A percentile compares a stretch with the other conserved stretches of the same genome.
Evolutionary conservation across 2,113 vertebrate genomes (phyloP).

Genomic region (Penelope pileata): DNA sequence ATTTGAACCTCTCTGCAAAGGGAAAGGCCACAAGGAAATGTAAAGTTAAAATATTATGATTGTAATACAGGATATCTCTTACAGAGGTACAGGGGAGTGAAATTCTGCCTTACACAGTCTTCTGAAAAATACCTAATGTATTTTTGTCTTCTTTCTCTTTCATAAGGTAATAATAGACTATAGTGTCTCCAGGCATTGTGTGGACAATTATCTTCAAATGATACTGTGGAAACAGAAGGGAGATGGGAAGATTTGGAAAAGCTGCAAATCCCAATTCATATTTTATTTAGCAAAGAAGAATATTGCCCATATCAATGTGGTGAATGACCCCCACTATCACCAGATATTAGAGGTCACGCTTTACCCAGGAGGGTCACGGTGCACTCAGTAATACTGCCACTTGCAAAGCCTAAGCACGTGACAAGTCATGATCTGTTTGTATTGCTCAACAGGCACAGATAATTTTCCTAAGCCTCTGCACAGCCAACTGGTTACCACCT

Average conservation of each 20-base stretch:
- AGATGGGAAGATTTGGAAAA: background rate
- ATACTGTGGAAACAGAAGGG: background rate
- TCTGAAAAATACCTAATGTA: background rate
- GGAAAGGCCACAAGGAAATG: background rate
- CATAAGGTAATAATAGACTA: background rate
- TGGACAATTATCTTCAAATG: background rate
- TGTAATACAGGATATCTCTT: background rate
- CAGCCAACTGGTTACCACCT: background rate
- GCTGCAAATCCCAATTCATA: background rate
- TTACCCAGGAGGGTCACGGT: background rate
- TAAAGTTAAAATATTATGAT: background rate
- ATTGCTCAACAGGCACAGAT: background rate
- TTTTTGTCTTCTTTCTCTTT: background rate
- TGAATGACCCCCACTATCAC: background rate
- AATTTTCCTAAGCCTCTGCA: background rate
- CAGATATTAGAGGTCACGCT: background rate
- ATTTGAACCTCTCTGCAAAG: background rate
- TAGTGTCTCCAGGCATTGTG: background rate
- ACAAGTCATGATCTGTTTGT: background rate
- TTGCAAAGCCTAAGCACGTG: background rate
- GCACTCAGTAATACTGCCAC: background rate
- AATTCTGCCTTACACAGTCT: background rate
- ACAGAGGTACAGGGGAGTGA: background rate
- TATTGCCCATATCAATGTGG: rapidly evolving
- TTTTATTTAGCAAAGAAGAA: background rate